Evolutionary conservation across 2,888 invertebrate genomes (phyloP), one percentile per base, ranked within the genome.

Genomic region (Drosophila percnosoma): DNA sequence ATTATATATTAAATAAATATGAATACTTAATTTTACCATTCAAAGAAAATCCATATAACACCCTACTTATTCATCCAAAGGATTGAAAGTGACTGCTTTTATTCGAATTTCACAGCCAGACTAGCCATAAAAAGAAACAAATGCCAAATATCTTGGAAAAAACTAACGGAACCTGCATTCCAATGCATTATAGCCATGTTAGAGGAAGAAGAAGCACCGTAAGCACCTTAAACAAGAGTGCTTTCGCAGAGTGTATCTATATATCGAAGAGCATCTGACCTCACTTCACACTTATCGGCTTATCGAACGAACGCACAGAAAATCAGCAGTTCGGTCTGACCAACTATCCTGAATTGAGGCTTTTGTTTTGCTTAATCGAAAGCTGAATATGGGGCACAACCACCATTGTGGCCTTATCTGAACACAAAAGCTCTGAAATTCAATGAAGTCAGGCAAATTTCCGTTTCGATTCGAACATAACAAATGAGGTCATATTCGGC

Each of bases 371-470:
- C 15, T 24, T 45, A 24, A 24, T 24, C 24, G 45, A 45, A 24
- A 45, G 24, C 15, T 45, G 24, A 15, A 15, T 24, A 8, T 24
- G 45, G 15, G 24, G 45, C 45, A 45, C 8, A 15, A 2, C 8
- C 15, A 4, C 24, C 24, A 24, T 45, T 45, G 45, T 24, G 45
- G 8, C 7, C 2, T 24, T 45, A 15, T 15, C 24, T 24, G 45
- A 45, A 15, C 24, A 45, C 45, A 45, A 45, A 24, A 45, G 45
- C 24, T 1, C 4, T 8, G 45, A 8, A 15, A 15, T 24, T 45
- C 45, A 45, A 45, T 45, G 45, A 45, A 45, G 24, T 45, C 45
- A 15, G 45, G 45, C 45, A 45, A 45, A 45, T 53, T 15, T 53
- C 53, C 21, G 53, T 34, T 38, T 8, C 13, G 24, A 45, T 24